phyloP scores from a whole-genome alignment of 1,140 invertebrate species.

The Thaumatotibia leucotreta region DNA sequence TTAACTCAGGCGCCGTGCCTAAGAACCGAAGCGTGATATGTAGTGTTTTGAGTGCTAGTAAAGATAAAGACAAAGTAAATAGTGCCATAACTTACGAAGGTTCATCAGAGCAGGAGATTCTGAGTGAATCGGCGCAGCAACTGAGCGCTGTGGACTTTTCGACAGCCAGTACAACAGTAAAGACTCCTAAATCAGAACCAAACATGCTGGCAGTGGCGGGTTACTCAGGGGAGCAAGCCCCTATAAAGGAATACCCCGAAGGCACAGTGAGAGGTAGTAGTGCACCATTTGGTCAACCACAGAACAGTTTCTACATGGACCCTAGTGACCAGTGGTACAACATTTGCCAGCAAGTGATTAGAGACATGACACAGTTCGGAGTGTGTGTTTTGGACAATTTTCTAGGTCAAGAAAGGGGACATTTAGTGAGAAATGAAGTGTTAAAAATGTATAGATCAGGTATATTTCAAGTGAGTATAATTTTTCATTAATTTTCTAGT shows the following conservation, averaged over 20 bases:
- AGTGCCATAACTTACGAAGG: constrained; percentile 80
- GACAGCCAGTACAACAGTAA: neutral
- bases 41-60: constrained; percentile 63
- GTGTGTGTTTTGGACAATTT: constrained; percentile 96
- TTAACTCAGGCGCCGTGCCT: neutral
- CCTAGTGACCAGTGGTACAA: constrained; percentile 78
- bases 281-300: constrained; percentile 76
- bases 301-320: constrained; percentile 67
- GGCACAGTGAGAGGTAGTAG: constrained; percentile 67
- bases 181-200: constrained; percentile 33
- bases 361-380: constrained; percentile 91
- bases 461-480: constrained; percentile 80
- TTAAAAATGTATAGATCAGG: constrained; percentile 87
- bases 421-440: constrained; percentile 91
- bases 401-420: constrained; percentile 86
- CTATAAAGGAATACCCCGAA: constrained; percentile 71
- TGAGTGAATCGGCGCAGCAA: constrained; percentile 77
- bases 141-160: constrained; percentile 30
- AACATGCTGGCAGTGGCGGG: constrained; percentile 69
- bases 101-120: constrained; percentile 82
- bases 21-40: constrained; percentile 50
- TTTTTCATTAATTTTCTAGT: neutral
- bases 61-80: constrained; percentile 41
- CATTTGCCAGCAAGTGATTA: constrained; percentile 85
- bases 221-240: constrained; percentile 43